A percentile compares a stretch with the other conserved stretches of the same genome.
Conservation (phyloP, 2,888 invertebrate species). For the Neoascia interrupta region DNA sequence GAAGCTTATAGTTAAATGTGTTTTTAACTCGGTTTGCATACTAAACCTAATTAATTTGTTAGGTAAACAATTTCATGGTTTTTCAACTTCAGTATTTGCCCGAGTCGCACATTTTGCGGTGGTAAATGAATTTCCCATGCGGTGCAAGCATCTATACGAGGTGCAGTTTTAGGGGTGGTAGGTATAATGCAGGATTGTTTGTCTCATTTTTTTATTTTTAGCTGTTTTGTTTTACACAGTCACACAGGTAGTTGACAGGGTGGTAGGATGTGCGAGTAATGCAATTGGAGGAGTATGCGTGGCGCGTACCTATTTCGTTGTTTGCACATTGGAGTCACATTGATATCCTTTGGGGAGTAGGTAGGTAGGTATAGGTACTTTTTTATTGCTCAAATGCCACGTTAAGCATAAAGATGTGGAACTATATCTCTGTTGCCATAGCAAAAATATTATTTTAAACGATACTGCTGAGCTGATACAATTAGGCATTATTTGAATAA, state of each 20-base stretch:
- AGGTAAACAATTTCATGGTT: conserved; percentile 49
- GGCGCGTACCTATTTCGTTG: conserved; percentile 21
- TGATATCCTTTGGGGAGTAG: conserved; percentile 1
- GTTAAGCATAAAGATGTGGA: too few relatives aligned
- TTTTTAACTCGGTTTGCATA: conserved; percentile 33
- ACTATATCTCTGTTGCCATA: too few relatives aligned
- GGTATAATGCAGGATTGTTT: conserved; percentile 18
- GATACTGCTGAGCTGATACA: too few relatives aligned
- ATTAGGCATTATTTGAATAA: too few relatives aligned
- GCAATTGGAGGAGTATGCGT: conserved; percentile 13
- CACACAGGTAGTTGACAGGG: conserved; percentile 3
- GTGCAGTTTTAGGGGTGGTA: neutral
- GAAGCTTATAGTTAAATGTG: conserved; percentile 16
- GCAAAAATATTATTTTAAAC: too few relatives aligned
- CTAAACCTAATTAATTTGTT: conserved; percentile 58
- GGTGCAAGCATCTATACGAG: neutral
- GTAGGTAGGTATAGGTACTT: neutral
- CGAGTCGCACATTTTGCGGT: conserved; percentile 8
- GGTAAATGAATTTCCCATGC: conserved; percentile 8
- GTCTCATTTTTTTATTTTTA: neutral
- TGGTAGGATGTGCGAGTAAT: conserved; percentile 30
- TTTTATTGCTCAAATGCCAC: too few relatives aligned
- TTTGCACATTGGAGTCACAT: conserved; percentile 3
- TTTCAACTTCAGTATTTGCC: conserved; percentile 24
- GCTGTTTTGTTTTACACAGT: conserved; percentile 4